Evolutionary conservation across 2,888 invertebrate genomes (phyloP), one percentile per base, ranked within the genome.

Genomic region (Phlogophora meticulosa): DNA sequence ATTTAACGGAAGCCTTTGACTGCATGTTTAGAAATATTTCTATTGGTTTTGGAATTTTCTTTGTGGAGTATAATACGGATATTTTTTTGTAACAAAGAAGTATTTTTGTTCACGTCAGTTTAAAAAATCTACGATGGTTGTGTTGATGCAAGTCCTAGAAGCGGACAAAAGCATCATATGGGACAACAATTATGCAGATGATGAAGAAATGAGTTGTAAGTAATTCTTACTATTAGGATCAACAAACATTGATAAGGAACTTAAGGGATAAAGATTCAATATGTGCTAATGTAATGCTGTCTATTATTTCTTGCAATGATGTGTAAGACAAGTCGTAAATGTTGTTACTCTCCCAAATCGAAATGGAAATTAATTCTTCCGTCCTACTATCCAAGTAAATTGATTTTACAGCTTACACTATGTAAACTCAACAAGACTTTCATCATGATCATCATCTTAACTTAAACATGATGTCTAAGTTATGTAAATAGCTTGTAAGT

Each of bases 301-400:
- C 11, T 22, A 24, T 9, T 1, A 17, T 11, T 17, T 59, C 20
- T 59, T 13, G 13, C 38, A 60, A 72, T 15, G 10, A 38, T 53
- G 7, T 34, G 43, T 38, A 20, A 66, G n/a, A 36, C 10, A 49
- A 20, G 7, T 20, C 22, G 15, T 22, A 58, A 74, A 72, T 60
- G 42, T 63, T 76, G 5, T 52, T 38, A 52, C 51, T 63, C 58
- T 72, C 78, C 61, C 74, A 74, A 71, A 62, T 43, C 45, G 20
- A 70, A 62, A 46, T 40, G 17, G 42, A 55, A 73, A 73, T 73
- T 78, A 64, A 74, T 74, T 59, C 24, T 34, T 56, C 20, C 22
- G 78, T 74, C 58, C 59, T 20, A 63, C 51, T 74, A 72, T 52
- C 20, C 42, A 59, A 9, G n/a, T 32, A 46, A 72, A 63, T 68